Base-by-base conservation (phyloP, 2,888 invertebrate species). In the Ditylenchus weischeri region DNA sequence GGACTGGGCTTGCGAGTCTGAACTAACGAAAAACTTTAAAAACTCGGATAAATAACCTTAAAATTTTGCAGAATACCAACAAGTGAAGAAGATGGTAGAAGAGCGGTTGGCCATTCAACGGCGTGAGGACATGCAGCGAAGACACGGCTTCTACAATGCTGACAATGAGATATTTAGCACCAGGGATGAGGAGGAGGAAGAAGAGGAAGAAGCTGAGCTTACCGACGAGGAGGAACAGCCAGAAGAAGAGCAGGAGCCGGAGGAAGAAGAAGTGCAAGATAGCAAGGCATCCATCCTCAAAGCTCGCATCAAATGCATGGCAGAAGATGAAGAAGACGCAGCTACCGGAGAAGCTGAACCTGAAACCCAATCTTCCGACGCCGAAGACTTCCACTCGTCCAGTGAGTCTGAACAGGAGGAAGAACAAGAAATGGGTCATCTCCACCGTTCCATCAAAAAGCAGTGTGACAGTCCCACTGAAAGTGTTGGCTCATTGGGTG, bases 161-260 rank as follows among this genome's bases (percentile, higher is more conserved):
- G 73, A 73, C 59, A 73, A 73, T 47, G 73, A 73, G 60, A 61
- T 73, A 21, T 54, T 43, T 35, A 66, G 62, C 36, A 69, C 69
- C 6, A 64, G 63, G 43, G 64, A 66, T 10, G 73, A 72, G 11
- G 64, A 71, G 43, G 70, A 66, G n/a, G 66, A 70, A 21, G 70
- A 64, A 21, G 68, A 62, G 23, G 65, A 66, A 43, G 43, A 29
- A 19, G 19, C 38, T 43, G 36, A 23, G 19, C 29, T 59, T 38
- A 35, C 60, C 7, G 65, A 65, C 35, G 65, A 51, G 18, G 65
- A 66, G 51, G 64, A 67, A 29, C 35, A 8, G 29, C 58, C 7
- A n/a, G 48, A 50, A 64, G 64, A 49, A n/a, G 19, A 65, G 15
- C 35, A 38, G 21, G 48, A 64, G 29, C 29, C 29, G 21, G 66